Conservation (phyloP, 1,140 invertebrate species). For the Drosophila azteca region DNA sequence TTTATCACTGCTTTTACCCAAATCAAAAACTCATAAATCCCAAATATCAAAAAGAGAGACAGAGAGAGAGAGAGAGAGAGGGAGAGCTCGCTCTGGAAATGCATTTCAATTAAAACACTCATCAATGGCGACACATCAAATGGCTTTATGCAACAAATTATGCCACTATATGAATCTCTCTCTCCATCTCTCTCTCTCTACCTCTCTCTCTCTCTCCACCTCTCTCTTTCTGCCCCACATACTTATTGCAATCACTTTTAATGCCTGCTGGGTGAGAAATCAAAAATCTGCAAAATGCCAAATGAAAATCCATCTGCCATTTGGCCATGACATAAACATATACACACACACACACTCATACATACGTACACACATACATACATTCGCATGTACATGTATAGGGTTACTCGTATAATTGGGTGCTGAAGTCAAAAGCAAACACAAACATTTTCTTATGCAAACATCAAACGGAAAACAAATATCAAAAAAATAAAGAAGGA, state of each 20-base stretch:
- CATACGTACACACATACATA: background rate
- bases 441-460: conserved; percentile 66
- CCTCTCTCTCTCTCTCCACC: conserved; percentile 7
- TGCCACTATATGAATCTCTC: conserved; percentile 8
- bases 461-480: conserved; percentile 39
- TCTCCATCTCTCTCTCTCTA: background rate
- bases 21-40: background rate
- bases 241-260: conserved; percentile 57
- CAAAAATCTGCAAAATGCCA: conserved; percentile 33
- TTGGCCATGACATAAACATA: conserved; percentile 9
- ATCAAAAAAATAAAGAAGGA: conserved; percentile 8
- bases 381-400: background rate
- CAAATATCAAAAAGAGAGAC: background rate
- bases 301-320: conserved; percentile 15
- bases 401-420: conserved; percentile 18
- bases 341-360: background rate
- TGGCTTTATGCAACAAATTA: conserved; percentile 56
- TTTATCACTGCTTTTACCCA: background rate
- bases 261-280: conserved; percentile 24
- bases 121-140: conserved; percentile 32
- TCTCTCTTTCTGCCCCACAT: conserved; percentile 12
- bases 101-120: conserved; percentile 65
- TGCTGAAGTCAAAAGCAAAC: conserved; percentile 56
- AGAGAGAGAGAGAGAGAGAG: background rate
- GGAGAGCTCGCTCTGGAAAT: conserved; percentile 48